Evolutionary conservation across 37 sponge, comb jelly and placozoan species (phyloP).

Genomic region (Crambe crambe): DNA sequence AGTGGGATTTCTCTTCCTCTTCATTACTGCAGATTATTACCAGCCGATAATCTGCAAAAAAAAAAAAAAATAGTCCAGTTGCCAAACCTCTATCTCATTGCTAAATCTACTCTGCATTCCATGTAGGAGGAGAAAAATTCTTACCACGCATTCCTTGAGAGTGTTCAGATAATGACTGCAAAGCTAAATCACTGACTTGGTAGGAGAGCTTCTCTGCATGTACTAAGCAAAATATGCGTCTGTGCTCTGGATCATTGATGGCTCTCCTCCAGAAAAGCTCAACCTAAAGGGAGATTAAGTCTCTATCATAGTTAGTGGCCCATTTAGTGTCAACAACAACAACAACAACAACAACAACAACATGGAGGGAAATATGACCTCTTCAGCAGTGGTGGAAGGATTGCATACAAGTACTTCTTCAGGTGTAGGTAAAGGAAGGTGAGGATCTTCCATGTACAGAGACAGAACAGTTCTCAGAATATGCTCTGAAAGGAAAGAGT

Average conservation of each 20-base stretch:
- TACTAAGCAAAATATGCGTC: constrained; percentile 65
- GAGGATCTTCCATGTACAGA: constrained; percentile 34
- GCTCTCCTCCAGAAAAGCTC: constrained; percentile 75
- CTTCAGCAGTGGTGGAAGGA: constrained; percentile 61
- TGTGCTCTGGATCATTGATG: constrained; percentile 51
- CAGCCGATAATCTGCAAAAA: constrained; percentile 43
- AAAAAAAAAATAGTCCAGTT: not conserved
- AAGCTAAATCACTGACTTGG: constrained; percentile 51
- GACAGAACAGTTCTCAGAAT: constrained; percentile 42
- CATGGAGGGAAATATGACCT: constrained; percentile 26
- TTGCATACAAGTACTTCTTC: constrained; percentile 73
- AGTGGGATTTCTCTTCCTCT: constrained; percentile 59
- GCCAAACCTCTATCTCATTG: no score
- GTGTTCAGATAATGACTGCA: constrained; percentile 33
- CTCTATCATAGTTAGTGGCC: not conserved
- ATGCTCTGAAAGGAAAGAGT: constrained; percentile 23
- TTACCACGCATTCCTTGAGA: constrained; percentile 36
- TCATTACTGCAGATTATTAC: constrained; percentile 71
- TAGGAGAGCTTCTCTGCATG: constrained; percentile 74
- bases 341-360: not conserved
- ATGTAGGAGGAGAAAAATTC: not conserved
- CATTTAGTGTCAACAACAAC: not conserved
- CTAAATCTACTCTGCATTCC: not conserved
- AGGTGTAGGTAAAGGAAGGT: constrained; percentile 64
- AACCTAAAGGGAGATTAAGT: constrained; percentile 46